phyloP scores from a whole-genome alignment of 2,797 vertebrate species.

The Sebastes glaucus region DNA sequence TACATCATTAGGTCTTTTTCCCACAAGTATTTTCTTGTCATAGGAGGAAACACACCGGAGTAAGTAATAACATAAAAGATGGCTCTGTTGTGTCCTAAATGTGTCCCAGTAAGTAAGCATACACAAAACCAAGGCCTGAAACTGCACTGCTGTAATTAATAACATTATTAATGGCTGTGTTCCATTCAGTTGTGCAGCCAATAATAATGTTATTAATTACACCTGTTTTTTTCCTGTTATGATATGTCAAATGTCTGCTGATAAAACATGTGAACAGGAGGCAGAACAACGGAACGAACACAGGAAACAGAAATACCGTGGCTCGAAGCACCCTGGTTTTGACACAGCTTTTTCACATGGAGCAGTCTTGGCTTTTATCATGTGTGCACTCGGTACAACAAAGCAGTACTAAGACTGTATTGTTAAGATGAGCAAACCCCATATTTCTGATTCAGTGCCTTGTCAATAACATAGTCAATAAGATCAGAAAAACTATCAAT shows the following conservation, averaged over 20 bases:
- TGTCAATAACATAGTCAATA: no score
- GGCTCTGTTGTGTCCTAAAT: not conserved
- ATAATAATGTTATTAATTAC: not conserved
- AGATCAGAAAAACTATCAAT: not conserved
- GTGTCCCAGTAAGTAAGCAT: not conserved
- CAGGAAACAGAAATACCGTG: not conserved
- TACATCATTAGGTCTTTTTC: not conserved
- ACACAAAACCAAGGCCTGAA: not conserved
- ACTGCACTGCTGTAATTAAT: not conserved
- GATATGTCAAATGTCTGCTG: not conserved
- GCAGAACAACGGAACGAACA: fast-evolving
- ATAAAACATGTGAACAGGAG: not conserved
- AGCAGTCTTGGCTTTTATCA: not conserved
- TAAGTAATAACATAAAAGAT: not conserved
- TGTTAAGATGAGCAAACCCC: not conserved
- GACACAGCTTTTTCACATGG: not conserved
- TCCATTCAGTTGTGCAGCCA: not conserved
- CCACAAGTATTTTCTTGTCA: not conserved
- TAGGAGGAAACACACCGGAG: not conserved
- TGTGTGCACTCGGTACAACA: not conserved
- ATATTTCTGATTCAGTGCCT: not conserved
- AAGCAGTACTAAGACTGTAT: not conserved
- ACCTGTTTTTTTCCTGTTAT: not conserved
- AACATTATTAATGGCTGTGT: not conserved
- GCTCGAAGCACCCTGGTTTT: not conserved